Evolutionary conservation across 2,888 invertebrate species (phyloP).

Genomic region (Sipha maydis): DNA sequence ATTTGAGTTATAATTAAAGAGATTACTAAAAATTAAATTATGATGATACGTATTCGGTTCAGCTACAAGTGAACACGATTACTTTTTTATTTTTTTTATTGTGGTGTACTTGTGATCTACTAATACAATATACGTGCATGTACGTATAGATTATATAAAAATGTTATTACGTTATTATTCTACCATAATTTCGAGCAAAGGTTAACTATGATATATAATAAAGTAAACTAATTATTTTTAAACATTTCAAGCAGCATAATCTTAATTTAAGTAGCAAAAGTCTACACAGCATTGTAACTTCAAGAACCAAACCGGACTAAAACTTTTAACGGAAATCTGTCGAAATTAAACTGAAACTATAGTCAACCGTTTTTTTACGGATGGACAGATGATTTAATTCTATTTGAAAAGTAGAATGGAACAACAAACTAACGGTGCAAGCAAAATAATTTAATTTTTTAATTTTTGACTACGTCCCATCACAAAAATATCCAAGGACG

Average conservation of each 20-base stretch:
- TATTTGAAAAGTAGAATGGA: too few relatives aligned
- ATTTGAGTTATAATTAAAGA: not conserved
- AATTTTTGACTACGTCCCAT: too few relatives aligned
- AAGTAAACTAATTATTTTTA: not conserved
- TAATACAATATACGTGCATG: not conserved
- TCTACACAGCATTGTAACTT: not conserved
- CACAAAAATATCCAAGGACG: too few relatives aligned
- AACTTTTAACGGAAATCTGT: not conserved
- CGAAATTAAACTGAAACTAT: too few relatives aligned
- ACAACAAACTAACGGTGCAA: too few relatives aligned
- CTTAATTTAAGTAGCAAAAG: not conserved
- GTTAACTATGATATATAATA: not conserved
- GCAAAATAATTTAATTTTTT: too few relatives aligned
- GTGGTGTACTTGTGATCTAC: not conserved
- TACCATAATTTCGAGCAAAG: not conserved
- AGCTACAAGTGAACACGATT: not conserved
- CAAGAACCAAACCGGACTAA: not conserved
- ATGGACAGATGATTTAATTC: too few relatives aligned
- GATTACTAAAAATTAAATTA: not conserved
- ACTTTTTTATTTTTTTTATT: not conserved
- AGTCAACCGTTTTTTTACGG: too few relatives aligned
- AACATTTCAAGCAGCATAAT: not conserved
- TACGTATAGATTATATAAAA: not conserved
- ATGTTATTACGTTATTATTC: not conserved
- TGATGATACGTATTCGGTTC: not conserved